Evolutionary conservation across 2,113 vertebrate genomes (phyloP).

Genomic region (Lagopus leucura): DNA sequence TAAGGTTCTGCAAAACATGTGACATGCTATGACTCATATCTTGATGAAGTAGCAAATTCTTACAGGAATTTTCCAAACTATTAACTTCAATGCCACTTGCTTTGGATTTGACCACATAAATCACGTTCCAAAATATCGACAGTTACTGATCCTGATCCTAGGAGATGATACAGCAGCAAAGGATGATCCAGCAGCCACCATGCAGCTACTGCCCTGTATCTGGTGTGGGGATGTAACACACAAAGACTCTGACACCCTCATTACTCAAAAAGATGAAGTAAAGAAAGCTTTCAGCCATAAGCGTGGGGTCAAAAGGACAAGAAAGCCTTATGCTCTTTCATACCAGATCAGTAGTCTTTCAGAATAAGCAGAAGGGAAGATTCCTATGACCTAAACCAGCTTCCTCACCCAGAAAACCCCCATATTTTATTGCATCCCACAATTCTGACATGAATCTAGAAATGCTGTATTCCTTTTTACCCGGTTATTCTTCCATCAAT

Average conservation of each 20-base stretch:
- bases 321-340: background rate
- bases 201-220: background rate
- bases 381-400: background rate
- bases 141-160: background rate
- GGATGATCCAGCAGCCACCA: background rate
- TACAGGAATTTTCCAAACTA: background rate
- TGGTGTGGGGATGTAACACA: background rate
- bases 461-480: background rate
- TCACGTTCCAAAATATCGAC: background rate
- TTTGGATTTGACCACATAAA: background rate
- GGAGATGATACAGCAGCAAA: background rate
- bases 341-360: background rate
- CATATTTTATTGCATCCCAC: background rate
- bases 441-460: background rate
- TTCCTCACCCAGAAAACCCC: background rate
- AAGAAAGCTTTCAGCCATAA: background rate
- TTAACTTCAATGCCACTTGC: background rate
- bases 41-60: background rate
- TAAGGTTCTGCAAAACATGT: background rate
- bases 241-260: background rate
- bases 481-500: background rate
- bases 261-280: background rate
- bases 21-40: slow-evolving; percentile 29
- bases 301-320: slow-evolving; percentile 24
- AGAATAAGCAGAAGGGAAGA: background rate